phyloP scores from a whole-genome alignment of 1,140 invertebrate species.

The Pemphigus obesinymphae region DNA sequence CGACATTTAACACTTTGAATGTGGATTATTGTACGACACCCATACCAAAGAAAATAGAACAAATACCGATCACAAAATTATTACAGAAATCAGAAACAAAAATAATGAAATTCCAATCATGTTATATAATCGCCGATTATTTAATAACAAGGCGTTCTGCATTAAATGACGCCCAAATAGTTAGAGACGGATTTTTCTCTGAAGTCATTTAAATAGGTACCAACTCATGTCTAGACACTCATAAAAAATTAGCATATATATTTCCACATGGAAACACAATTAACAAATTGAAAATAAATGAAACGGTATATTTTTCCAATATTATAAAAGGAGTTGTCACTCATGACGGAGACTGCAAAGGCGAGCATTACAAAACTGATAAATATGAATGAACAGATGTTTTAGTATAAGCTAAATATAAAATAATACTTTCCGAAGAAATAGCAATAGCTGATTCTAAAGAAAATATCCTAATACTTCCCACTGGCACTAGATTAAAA shows the following conservation, averaged over 20 bases:
- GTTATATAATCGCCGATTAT: background rate
- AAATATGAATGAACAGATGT: background rate
- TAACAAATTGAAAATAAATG: background rate
- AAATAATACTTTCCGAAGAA: background rate
- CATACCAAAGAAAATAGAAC: background rate
- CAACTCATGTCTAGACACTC: background rate
- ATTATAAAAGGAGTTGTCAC: background rate
- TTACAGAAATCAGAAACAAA: background rate
- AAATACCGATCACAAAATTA: background rate
- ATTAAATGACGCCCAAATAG: background rate
- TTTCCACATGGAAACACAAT: background rate
- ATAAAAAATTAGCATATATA: background rate
- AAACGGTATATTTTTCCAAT: background rate
- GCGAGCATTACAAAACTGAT: background rate
- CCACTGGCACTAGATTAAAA: too few relatives aligned
- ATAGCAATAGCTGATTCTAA: background rate
- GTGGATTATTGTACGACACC: background rate
- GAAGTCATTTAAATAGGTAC: background rate
- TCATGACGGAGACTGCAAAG: background rate
- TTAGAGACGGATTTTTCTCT: background rate
- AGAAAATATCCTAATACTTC: too few relatives aligned
- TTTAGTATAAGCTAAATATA: background rate
- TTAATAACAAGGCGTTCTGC: background rate
- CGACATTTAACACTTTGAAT: background rate
- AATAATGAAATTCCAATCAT: background rate